These are phyloP conservation scores for Paramormyrops hopkinsi DNA, from an alignment of 2,797 vertebrate genomes.

Conservation along the genomic window DNA sequence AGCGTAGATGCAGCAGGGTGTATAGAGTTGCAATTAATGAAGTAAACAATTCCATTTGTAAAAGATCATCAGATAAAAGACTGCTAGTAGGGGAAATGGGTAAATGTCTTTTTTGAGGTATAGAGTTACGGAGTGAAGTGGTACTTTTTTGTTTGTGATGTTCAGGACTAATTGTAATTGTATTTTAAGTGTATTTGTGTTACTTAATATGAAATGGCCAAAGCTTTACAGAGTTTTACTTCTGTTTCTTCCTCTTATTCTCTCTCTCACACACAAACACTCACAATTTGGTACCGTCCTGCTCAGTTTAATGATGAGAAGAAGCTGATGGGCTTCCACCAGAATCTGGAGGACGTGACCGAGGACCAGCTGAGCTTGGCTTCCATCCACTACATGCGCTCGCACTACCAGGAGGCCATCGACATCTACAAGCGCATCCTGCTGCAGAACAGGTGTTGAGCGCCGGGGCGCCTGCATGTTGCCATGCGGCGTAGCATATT, in stretches of 20 bases:
- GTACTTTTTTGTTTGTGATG: neutral
- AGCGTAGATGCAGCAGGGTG: neutral
- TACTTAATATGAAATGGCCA: neutral
- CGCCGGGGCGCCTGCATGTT: neutral
- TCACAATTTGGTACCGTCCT: neutral
- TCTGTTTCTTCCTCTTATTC: conserved; percentile 3
- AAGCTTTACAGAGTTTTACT: neutral
- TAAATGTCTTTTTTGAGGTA: neutral
- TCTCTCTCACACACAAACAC: neutral
- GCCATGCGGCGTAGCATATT: neutral
- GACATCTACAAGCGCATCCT: conserved; percentile 96
- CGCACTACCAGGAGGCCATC: conserved; percentile 96
- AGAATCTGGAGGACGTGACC: conserved; percentile 90
- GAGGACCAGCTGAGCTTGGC: conserved; percentile 97
- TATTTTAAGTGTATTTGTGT: neutral
- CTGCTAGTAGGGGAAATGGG: neutral
- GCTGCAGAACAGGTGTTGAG: conserved; percentile 78
- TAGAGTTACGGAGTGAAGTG: neutral
- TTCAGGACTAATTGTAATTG: neutral
- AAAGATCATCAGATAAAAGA: neutral
- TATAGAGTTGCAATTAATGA: conserved; percentile 12
- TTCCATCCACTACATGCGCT: conserved; percentile 97
- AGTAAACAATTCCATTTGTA: neutral
- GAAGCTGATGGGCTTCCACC: conserved; percentile 91
- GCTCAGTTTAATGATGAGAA: conserved; percentile 89